Conservation (phyloP, 1,140 invertebrate species). For the Druon quercuslanigerum region DNA sequence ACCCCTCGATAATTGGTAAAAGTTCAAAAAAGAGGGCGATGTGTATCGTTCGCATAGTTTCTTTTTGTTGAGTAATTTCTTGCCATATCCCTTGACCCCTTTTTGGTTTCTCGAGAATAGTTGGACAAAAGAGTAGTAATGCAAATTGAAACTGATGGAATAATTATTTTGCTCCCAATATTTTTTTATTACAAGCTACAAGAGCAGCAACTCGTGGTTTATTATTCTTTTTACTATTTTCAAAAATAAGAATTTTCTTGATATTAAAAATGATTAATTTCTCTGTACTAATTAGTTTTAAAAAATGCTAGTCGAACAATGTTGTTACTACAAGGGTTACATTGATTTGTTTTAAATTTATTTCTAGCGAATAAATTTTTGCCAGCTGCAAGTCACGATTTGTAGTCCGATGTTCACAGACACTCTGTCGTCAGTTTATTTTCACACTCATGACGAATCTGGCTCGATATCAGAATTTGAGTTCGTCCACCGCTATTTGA, state of each 20-base stretch:
- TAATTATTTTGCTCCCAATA: neutral
- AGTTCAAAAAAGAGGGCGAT: no score
- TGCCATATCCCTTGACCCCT: neutral
- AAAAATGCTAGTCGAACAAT: no score
- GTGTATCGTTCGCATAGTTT: no score
- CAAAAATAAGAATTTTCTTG: no score
- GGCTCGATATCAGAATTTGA: conserved; percentile 8
- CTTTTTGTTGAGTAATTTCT: neutral
- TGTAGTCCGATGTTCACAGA: conserved; percentile 9
- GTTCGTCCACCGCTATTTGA: conserved; percentile 24
- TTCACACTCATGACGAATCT: conserved; percentile 12
- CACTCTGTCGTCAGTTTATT: conserved; percentile 26
- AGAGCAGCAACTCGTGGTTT: neutral
- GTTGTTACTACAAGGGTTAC: no score
- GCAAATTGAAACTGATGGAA: neutral
- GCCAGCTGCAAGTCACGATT: conserved; percentile 15
- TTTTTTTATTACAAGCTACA: neutral
- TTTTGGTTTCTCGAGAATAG: neutral
- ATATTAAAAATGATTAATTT: no score
- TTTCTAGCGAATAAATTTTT: conserved; percentile 1
- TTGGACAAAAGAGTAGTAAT: neutral
- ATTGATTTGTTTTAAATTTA: neutral
- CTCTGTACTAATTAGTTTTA: no score
- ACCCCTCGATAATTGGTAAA: neutral
- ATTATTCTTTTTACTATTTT: no score